Evolutionary conservation across 2,113 vertebrate species (phyloP).

Genomic region (Rhinolophus ferrumequinum): DNA sequence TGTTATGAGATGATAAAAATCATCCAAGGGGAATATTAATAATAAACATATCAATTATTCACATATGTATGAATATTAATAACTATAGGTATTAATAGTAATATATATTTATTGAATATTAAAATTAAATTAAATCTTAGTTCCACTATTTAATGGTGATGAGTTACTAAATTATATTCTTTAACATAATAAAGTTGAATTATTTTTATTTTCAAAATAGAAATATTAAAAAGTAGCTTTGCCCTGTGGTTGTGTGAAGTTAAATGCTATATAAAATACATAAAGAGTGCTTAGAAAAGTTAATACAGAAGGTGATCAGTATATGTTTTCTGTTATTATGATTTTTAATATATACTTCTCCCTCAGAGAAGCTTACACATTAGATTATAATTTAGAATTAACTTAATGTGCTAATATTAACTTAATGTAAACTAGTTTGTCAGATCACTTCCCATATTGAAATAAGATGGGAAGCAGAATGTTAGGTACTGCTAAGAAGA

Average conservation of each 20-base stretch:
- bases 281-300: background rate
- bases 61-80: background rate
- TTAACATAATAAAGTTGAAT: background rate
- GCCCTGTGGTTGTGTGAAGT: background rate
- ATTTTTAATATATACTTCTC: background rate
- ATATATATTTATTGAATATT: background rate
- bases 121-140: background rate
- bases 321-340: background rate
- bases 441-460: background rate
- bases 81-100: background rate
- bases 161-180: background rate
- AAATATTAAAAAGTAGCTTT: background rate
- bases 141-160: background rate
- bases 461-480: background rate
- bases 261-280: background rate
- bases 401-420: background rate
- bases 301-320: background rate
- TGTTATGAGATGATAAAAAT: background rate
- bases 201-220: conserved; percentile 23
- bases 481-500: background rate
- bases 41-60: background rate
- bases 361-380: background rate
- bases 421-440: background rate
- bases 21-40: background rate
- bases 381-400: background rate